phyloP scores from a whole-genome alignment of 2,888 invertebrate species.

The Thereva unica region DNA sequence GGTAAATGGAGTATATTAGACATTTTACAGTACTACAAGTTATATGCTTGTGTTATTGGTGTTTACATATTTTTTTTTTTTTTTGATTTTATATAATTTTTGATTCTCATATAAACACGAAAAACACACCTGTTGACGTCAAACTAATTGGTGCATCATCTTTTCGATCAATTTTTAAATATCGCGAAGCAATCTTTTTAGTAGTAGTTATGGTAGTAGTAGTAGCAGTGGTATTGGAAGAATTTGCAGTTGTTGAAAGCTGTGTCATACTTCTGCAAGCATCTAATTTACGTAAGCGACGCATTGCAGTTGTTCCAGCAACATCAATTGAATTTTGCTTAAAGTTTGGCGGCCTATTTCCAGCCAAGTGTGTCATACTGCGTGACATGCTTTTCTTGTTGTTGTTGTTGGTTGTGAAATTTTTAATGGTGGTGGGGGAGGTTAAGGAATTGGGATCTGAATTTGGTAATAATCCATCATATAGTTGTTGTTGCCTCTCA shows the following conservation, averaged over 20 bases:
- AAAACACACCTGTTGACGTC: constrained; percentile 44
- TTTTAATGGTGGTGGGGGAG: constrained; percentile 48
- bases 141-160: constrained; percentile 44
- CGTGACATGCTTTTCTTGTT: constrained; percentile 63
- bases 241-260: constrained; percentile 56
- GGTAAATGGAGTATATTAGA: too few relatives aligned
- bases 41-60: constrained; percentile 6
- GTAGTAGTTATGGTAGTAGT: constrained; percentile 51
- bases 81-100: constrained; percentile 3
- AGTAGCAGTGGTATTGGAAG: constrained; percentile 49
- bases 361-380: constrained; percentile 71
- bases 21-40: too few relatives aligned
- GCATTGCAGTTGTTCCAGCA: constrained; percentile 52
- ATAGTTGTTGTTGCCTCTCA: constrained; percentile 53
- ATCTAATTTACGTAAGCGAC: constrained; percentile 55
- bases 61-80: constrained; percentile 1
- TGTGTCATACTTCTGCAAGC: constrained; percentile 62
- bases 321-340: constrained; percentile 48
- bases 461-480: constrained; percentile 28
- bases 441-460: constrained; percentile 37
- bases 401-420: constrained; percentile 46
- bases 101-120: constrained; percentile 22
- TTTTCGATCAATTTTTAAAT: constrained; percentile 31
- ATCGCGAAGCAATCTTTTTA: constrained; percentile 39
- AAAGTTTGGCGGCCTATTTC: constrained; percentile 44